A percentile compares a stretch with the other conserved stretches of the same genome.
These are phyloP conservation scores for Conger conger DNA, from an alignment of 2,113 vertebrate species.

Conservation along the genomic window DNA sequence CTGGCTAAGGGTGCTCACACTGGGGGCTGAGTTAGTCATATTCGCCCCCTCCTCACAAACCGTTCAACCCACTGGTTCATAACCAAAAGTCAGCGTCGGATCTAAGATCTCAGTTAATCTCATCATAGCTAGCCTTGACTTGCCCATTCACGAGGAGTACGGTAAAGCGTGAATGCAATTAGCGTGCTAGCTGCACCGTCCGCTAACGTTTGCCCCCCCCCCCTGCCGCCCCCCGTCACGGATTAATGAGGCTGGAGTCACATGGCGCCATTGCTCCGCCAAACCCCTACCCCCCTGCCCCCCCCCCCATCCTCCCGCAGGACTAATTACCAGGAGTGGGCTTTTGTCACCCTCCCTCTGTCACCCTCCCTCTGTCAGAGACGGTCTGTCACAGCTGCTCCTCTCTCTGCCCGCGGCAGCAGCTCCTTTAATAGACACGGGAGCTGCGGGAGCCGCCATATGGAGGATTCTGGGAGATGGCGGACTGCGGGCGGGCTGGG, in stretches of 20 bases:
- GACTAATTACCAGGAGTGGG: slow-evolving; percentile 5
- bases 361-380: neutral
- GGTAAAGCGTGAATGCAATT: slow-evolving; percentile 17
- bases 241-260: neutral
- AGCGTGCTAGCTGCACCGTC: neutral
- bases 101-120: neutral
- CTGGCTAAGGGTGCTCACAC: neutral
- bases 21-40: neutral
- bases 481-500: too few species aligned
- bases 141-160: neutral
- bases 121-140: slow-evolving; percentile 15
- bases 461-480: neutral
- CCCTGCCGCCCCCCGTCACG: too few species aligned
- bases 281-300: neutral
- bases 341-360: slow-evolving; percentile 6
- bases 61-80: neutral
- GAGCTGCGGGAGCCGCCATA: neutral
- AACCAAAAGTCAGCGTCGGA: neutral
- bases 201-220: too few species aligned
- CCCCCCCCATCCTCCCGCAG: neutral
- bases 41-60: neutral
- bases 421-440: neutral
- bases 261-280: neutral
- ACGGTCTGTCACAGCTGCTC: slow-evolving; percentile 13
- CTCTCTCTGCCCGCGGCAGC: neutral